Evolutionary conservation across 2,113 vertebrate species (phyloP).

Genomic region (Ceratotherium simum): DNA sequence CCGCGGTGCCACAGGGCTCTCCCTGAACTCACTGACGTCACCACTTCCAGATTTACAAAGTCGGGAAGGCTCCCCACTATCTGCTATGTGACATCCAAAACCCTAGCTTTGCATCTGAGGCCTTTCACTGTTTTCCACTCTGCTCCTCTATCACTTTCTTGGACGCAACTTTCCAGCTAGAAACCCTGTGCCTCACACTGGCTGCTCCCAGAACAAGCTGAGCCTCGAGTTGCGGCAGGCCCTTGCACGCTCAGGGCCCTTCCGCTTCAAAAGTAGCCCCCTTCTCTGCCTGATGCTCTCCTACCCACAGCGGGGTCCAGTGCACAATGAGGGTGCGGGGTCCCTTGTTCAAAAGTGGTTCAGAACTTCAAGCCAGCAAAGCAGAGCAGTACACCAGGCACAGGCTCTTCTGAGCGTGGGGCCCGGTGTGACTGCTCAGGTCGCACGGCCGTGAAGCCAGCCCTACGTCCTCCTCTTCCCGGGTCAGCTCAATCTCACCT

Average conservation of each 20-base stretch:
- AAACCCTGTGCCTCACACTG: fast-evolving
- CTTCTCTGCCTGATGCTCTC: neutral
- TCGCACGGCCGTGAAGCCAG: fast-evolving
- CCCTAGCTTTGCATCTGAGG: neutral
- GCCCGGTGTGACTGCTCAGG: too few species aligned
- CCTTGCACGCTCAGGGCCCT: neutral
- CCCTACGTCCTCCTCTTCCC: neutral
- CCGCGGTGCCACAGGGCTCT: neutral
- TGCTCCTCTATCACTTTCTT: neutral
- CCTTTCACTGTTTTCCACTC: neutral
- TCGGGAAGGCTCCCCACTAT: neutral
- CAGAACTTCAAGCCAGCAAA: neutral
- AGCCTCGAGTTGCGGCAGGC: neutral
- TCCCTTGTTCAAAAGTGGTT: neutral
- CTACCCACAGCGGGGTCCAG: neutral
- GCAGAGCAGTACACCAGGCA: neutral
- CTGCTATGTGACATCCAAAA: fast-evolving
- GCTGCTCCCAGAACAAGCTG: neutral
- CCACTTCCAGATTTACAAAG: too few species aligned
- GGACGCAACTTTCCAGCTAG: neutral
- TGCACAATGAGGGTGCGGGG: neutral
- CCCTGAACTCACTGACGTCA: neutral
- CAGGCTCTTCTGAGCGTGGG: neutral
- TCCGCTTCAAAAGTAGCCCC: neutral
- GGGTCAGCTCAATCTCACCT: neutral